phyloP scores from a whole-genome alignment of 2,797 vertebrate genomes.

The Oceanodroma leucorhoa region DNA sequence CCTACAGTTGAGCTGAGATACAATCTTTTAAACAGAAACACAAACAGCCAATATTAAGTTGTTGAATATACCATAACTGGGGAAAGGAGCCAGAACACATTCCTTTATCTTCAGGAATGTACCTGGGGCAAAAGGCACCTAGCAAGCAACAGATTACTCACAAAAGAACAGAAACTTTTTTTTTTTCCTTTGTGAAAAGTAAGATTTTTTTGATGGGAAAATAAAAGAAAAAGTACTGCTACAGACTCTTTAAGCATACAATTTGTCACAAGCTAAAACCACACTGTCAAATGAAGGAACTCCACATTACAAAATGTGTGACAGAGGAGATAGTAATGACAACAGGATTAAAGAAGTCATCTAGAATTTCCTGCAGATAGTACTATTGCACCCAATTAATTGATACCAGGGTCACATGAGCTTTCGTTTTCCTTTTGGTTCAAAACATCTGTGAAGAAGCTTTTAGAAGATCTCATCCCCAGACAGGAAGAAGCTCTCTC shows the following conservation, averaged over 20 bases:
- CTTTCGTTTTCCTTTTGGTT: neutral
- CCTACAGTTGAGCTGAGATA: neutral
- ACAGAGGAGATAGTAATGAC: neutral
- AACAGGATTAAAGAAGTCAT: neutral
- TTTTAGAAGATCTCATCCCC: neutral
- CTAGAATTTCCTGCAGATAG: neutral
- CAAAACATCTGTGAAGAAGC: constrained; percentile 7
- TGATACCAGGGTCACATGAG: neutral
- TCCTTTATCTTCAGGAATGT: neutral
- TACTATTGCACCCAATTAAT: neutral
- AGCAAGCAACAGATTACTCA: neutral
- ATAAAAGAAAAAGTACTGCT: neutral
- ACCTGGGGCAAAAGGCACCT: neutral
- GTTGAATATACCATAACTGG: neutral
- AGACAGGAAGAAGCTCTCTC: neutral
- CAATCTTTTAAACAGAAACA: neutral
- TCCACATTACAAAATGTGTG: neutral
- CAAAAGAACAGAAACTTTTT: neutral
- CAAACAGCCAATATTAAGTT: neutral
- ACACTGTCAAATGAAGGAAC: neutral
- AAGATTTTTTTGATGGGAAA: neutral
- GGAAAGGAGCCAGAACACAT: neutral
- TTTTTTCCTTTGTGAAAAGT: neutral
- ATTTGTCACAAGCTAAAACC: neutral
- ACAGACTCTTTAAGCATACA: neutral